phyloP scores from a whole-genome alignment of 2,797 vertebrate genomes.

The Urocyon cinereoargenteus region DNA sequence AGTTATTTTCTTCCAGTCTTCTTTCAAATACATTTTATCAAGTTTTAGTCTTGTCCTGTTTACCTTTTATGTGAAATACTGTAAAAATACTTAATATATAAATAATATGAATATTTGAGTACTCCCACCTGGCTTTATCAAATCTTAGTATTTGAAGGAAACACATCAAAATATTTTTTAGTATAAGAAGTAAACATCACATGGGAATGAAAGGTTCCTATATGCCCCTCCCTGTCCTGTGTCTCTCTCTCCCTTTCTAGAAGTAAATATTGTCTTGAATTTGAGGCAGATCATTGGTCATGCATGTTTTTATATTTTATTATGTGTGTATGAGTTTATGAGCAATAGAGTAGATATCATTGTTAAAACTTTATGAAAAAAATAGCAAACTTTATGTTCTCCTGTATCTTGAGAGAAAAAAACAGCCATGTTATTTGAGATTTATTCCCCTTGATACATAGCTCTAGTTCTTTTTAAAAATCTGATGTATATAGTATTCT shows the following conservation, averaged over 20 bases:
- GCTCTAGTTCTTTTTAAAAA: not conserved
- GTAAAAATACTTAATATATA: not conserved
- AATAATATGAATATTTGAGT: not conserved
- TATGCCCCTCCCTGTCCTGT: not conserved
- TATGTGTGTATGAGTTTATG: not conserved
- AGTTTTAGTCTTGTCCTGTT: not conserved
- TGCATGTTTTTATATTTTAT: not conserved
- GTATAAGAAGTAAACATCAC: not conserved
- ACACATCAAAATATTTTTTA: not conserved
- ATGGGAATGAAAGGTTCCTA: not conserved
- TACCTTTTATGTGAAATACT: not conserved
- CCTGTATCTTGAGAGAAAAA: not conserved
- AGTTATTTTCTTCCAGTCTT: not conserved
- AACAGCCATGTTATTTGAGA: not conserved
- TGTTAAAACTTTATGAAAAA: not conserved
- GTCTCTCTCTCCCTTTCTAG: not conserved
- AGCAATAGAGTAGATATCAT: not conserved
- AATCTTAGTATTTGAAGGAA: constrained; percentile 12
- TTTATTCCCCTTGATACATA: not conserved
- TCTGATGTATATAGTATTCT: not conserved
- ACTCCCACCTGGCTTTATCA: not conserved
- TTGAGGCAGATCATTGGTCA: not conserved
- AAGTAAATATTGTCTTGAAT: not conserved
- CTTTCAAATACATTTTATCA: not conserved
- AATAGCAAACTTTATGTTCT: not conserved